Base-by-base conservation (phyloP, 2,888 invertebrate species). In the Dyspetes luteomarginatus region DNA sequence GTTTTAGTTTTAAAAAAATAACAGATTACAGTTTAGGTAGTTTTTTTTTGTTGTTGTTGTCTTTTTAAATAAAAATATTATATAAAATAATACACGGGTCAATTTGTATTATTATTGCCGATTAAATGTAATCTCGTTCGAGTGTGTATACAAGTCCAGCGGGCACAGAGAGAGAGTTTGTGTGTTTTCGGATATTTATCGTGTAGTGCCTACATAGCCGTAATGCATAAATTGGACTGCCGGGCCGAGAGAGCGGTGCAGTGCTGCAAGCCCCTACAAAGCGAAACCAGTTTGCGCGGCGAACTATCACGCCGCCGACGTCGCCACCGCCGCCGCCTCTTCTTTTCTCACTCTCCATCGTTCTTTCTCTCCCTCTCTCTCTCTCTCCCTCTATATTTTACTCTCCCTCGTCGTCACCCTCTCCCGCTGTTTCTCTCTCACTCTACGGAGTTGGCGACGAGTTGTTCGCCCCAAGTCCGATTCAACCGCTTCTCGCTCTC, bases 191-290 rank as follows among this genome's bases (percentile, higher is more conserved):
- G 82, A 73, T 80, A 83, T 82, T n/a, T 87, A 88, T 88, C 90
- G 88, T 91, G 89, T 89, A 88, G 91, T 92, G 91, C 92, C 92
- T 92, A 92, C 92, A 92, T 92, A 92, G 91, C 91, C 92, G 91
- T 91, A 89, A 91, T 91, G 90, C 92, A 92, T 92, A 91, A 92
- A 91, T 92, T 91, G 91, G 92, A 92, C 92, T 92, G 92, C 88
- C 90, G 90, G 86, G 87, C 87, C 89, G 89, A 89, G 89, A 88
- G 89, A 89, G 88, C 89, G 90, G 87, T 90, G 91, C 91, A 91
- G 87, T 87, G 90, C 89, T 91, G 90, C 91, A 91, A 91, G 91
- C 91, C 91, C 80, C 89, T 87, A 88, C 90, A 89, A 90, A 89
- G 90, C 90, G 89, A 91, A 91, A 91, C 91, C 91, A 91, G 91